These are phyloP conservation scores for Ceryle rudis DNA, from an alignment of 2,797 vertebrate genomes.

Conservation along the genomic window DNA sequence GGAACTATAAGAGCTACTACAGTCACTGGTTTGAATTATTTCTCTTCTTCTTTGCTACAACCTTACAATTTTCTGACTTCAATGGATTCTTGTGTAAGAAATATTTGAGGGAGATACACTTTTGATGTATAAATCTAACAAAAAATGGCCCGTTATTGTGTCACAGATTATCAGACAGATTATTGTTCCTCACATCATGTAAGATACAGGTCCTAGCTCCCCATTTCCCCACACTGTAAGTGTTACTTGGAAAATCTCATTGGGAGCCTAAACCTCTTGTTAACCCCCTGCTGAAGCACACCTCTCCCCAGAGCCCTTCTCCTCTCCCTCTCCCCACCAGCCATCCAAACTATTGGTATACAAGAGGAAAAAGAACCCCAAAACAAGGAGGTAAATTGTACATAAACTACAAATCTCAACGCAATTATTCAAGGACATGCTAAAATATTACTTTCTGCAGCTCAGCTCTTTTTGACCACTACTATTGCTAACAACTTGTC, in stretches of 20 bases:
- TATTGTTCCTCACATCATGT: background rate
- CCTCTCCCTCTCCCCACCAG: background rate
- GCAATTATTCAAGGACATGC: background rate
- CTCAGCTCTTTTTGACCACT: background rate
- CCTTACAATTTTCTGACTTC: background rate
- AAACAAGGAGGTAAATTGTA: background rate
- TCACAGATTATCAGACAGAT: background rate
- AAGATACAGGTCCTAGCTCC: background rate
- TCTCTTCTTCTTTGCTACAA: background rate
- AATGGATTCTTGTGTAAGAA: background rate
- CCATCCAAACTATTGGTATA: background rate
- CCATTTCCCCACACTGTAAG: background rate
- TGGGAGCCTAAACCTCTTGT: background rate
- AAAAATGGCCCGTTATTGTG: background rate
- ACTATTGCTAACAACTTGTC: background rate
- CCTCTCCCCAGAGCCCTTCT: background rate
- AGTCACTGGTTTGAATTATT: background rate
- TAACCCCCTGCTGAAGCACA: fast-evolving
- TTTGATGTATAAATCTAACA: background rate
- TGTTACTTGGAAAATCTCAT: background rate
- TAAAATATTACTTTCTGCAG: background rate
- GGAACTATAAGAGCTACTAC: background rate
- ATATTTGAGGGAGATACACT: background rate
- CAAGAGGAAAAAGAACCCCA: background rate
- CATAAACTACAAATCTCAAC: background rate